Evolutionary conservation across 2,113 vertebrate genomes (phyloP), one percentile per base, ranked within the genome.

Genomic region (Gallinago undulata): DNA sequence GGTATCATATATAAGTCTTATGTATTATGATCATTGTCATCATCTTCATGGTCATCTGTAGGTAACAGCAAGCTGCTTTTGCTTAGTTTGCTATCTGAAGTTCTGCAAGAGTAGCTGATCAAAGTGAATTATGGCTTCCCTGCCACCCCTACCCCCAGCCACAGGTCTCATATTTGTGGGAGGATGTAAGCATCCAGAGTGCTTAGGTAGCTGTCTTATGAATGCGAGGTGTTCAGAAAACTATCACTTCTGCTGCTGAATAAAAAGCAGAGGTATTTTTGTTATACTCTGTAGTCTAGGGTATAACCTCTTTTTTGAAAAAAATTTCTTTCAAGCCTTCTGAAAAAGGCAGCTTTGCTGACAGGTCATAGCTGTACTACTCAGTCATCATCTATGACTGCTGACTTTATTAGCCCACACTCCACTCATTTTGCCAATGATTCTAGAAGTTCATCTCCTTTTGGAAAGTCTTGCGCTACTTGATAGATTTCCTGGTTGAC

Each of bases 131-230:
- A 2, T 4, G 43, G 31, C 14, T 24, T 24, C 11, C 2, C 23
- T 60, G 59, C n/a, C n/a, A 35, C 23, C 27, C 25, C 7, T 1
- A 22, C 4, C 7, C 6, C 13, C 9, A 1, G 5, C 24, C 24
- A 0, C 17, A 22, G 37, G 6, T 33, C 31, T 76, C 9, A 4
- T 47, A 16, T 18, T 64, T 55, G 56, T 78, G 74, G 47, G 74
- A 78, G 43, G 48, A 39, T 79, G 33, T 51, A 51, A 59, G n/a
- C 35, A 16, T 78, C 80, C 51, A 23, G n/a, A 43, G 48, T 35
- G 9, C 12, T 70, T 72, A 76, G 33, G 10, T 62, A 59, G 35
- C n/a, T 35, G 13, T 69, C 27, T 43, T 70, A 14, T 7, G 23
- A 69, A 27, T 62, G 12, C 4, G 10, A 57, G 27, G 30, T 53